These are phyloP conservation scores for Leptestheria dahalacensis DNA, from an alignment of 1,140 invertebrate species.

Conservation along the genomic window DNA sequence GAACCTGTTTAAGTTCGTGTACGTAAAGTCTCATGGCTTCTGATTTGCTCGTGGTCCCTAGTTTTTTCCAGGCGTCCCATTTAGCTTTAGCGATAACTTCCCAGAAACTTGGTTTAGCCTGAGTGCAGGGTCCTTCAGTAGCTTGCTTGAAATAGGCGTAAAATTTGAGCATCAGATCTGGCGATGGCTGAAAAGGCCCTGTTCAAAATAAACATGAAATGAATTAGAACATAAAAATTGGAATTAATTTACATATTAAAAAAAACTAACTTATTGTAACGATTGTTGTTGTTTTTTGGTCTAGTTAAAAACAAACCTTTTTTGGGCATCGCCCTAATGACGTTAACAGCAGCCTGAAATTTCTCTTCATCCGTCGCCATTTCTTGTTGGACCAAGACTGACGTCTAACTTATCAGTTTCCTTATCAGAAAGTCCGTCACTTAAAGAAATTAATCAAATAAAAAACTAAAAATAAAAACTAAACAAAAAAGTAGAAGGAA, in stretches of 20 bases:
- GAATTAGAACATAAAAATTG: background rate
- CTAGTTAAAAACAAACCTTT: too few species aligned
- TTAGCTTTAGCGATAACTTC: conserved; percentile 74
- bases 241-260: background rate
- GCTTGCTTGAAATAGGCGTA: conserved; percentile 93
- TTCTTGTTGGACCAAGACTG: background rate
- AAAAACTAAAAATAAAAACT: background rate
- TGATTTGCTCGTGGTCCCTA: conserved; percentile 56
- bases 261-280: background rate
- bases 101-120: conserved; percentile 72
- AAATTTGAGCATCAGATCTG: conserved; percentile 81
- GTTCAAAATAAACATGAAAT: conserved; percentile 20
- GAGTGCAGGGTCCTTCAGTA: conserved; percentile 67
- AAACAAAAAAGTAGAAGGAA: background rate
- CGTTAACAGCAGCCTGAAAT: conserved; percentile 73
- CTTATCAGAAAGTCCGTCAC: too few species aligned
- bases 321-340: conserved; percentile 71
- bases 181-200: conserved; percentile 90
- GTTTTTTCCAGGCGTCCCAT: conserved; percentile 80
- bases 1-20: conserved; percentile 68
- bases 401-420: background rate
- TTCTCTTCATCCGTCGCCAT: conserved; percentile 41
- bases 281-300: too few species aligned
- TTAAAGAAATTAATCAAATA: too few species aligned
- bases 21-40: conserved; percentile 85